phyloP scores from a whole-genome alignment of 2,113 vertebrate species.

The Hypocryptadius cinnamomeus region DNA sequence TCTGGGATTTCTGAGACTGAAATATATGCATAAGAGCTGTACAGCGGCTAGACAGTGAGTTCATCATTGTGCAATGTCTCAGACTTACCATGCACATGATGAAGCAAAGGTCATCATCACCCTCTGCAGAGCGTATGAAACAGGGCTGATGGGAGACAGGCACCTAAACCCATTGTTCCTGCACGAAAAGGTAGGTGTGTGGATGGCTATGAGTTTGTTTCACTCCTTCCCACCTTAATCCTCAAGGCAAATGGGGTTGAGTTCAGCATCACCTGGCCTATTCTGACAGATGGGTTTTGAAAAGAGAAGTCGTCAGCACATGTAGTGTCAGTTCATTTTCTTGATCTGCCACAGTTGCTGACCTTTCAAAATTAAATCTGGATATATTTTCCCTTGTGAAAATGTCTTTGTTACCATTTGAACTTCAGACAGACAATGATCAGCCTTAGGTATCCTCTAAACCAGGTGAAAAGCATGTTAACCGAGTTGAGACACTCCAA shows the following conservation, averaged over 20 bases:
- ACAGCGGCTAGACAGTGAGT: slow-evolving; percentile 36
- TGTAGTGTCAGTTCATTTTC: background rate
- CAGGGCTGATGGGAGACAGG: background rate
- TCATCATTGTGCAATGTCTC: background rate
- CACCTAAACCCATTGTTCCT: background rate
- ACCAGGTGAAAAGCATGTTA: background rate
- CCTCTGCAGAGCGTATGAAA: background rate
- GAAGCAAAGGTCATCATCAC: background rate
- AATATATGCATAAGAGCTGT: background rate
- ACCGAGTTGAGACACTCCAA: background rate
- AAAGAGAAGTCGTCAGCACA: background rate
- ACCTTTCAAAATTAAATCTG: background rate
- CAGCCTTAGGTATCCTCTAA: background rate
- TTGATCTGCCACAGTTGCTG: background rate
- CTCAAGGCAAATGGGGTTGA: background rate
- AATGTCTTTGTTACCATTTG: background rate
- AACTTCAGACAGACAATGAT: background rate
- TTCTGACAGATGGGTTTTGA: background rate
- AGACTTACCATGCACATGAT: background rate
- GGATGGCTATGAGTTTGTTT: background rate
- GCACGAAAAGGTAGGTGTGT: background rate
- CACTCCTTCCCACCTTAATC: background rate
- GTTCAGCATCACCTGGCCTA: background rate
- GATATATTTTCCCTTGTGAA: background rate
- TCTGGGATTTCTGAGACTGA: background rate